Conservation (phyloP, 2,888 invertebrate species). For the Xylophagus ater region DNA sequence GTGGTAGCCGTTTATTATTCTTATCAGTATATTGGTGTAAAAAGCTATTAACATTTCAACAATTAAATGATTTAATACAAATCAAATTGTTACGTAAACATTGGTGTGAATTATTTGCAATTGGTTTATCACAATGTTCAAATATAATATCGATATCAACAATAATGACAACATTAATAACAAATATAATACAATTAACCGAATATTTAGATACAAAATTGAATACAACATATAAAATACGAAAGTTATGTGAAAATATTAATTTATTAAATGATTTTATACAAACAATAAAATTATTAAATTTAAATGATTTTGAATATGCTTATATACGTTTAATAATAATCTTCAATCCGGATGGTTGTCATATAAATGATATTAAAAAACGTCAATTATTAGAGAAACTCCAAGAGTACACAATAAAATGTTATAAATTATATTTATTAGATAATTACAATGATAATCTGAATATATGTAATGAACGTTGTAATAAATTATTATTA, state of each 20-base stretch:
- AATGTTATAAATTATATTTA: slow-evolving; percentile 44
- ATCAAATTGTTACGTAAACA: slow-evolving; percentile 71
- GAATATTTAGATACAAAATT: no score
- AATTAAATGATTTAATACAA: slow-evolving; percentile 72
- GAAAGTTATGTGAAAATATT: slow-evolving; percentile 67
- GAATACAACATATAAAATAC: slow-evolving; percentile 61
- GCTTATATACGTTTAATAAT: slow-evolving; percentile 78
- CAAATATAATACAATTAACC: slow-evolving; percentile 43
- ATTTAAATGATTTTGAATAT: slow-evolving; percentile 74
- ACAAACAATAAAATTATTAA: slow-evolving; percentile 57
- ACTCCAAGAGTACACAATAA: slow-evolving; percentile 51
- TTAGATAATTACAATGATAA: slow-evolving; percentile 17
- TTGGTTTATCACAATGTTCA: slow-evolving; percentile 82
- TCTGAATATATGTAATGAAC: slow-evolving; percentile 38
- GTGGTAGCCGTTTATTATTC: slow-evolving; percentile 83
- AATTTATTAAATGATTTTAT: slow-evolving; percentile 75
- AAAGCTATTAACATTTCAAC: slow-evolving; percentile 70
- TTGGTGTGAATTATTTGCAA: slow-evolving; percentile 86
- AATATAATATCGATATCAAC: slow-evolving; percentile 64
- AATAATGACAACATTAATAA: slow-evolving; percentile 64
- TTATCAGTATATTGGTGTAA: slow-evolving; percentile 83
- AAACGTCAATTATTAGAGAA: slow-evolving; percentile 44
- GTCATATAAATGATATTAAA: slow-evolving; percentile 26
- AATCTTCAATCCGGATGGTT: slow-evolving; percentile 66
- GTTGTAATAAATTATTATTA: slow-evolving; percentile 42